Conservation (phyloP, 2,888 invertebrate genomes). For the Drosophila maculinotata region DNA sequence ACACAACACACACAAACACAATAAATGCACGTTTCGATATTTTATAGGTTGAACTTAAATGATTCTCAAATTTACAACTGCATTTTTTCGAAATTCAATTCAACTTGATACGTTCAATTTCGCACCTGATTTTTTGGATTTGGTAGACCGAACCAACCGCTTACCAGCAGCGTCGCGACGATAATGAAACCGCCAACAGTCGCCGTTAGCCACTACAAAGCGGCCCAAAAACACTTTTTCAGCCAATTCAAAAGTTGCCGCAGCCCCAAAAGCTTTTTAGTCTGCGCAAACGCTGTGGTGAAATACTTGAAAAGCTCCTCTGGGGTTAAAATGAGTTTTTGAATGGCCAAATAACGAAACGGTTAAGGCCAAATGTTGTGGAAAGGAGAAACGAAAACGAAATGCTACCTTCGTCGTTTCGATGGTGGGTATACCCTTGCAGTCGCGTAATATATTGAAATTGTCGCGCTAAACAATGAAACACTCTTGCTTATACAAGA, state of each 20-base stretch:
- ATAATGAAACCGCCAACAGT: slow-evolving; percentile 70
- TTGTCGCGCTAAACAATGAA: too few relatives aligned
- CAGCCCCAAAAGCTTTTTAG: slow-evolving; percentile 42
- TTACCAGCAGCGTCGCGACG: slow-evolving; percentile 74
- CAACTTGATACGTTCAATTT: slow-evolving; percentile 19
- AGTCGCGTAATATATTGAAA: too few relatives aligned
- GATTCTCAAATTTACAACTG: slow-evolving; percentile 30
- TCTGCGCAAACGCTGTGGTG: slow-evolving; percentile 68
- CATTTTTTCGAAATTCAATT: slow-evolving; percentile 38
- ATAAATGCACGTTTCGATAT: slow-evolving; percentile 35
- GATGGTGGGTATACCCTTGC: too few relatives aligned
- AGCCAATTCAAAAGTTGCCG: slow-evolving; percentile 40
- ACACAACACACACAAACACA: slow-evolving; percentile 24
- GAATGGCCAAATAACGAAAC: slow-evolving; percentile 16
- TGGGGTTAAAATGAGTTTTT: slow-evolving; percentile 42
- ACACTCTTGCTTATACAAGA: too few relatives aligned
- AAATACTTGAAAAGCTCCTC: slow-evolving; percentile 34
- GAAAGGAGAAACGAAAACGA: slow-evolving; percentile 26
- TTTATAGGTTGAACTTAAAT: slow-evolving; percentile 22
- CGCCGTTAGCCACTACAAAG: slow-evolving; percentile 43
- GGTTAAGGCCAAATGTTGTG: slow-evolving; percentile 52
- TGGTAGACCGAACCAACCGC: slow-evolving; percentile 50
- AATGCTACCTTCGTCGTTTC: too few relatives aligned
- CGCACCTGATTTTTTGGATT: slow-evolving; percentile 26
- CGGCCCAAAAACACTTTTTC: slow-evolving; percentile 35